Evolutionary conservation across 2,797 vertebrate genomes (phyloP), one percentile per base, ranked within the genome.

Genomic region (Neoniphon sammara): DNA sequence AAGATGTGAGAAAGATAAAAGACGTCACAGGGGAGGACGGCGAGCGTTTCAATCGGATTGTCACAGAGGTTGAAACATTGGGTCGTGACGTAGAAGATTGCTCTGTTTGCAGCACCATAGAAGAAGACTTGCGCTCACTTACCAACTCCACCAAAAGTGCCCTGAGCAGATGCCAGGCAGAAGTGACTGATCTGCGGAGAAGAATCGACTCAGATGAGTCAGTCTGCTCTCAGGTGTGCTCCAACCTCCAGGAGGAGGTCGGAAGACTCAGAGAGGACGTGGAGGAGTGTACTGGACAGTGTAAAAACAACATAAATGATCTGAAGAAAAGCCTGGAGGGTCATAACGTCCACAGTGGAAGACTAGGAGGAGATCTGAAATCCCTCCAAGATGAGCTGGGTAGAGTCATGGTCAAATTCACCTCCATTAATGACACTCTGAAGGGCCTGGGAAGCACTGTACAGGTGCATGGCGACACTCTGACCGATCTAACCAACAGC

Each of bases 311-410:
- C 39, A 82, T 79, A 5, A 75, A 77, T 0, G 92, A 94, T 60
- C 74, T 93, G 67, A 90, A 92, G 36, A 91, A 88, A 18, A 93
- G 89, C 0, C 86, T 97, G 53, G 93, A 97, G 0, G 94, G 94
- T 21, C 96, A 97, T 52, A 91, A 92, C 0, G 84, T 93, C 17
- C 93, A 95, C 0, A 95, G 84, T 2, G 94, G 93, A 54, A 88
- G 78, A 57, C 82, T 95, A 0, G 89, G 91, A 27, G 91, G 90
- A 3, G 95, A 97, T 61, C 93, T 98, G 30, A 94, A 91, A 87
- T 94, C 91, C 10, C 88, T 99, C 78, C 95, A 96, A 53, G 95
- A 93, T 34, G 94, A 97, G 81, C 84, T 98, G 27, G 92, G 91
- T 0, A 89, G 90, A 7, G 93, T 96, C 8, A 93, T 94, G 27